These are phyloP conservation scores for Lottia scabra DNA, from an alignment of 2,888 invertebrate genomes.

Conservation along the genomic window DNA sequence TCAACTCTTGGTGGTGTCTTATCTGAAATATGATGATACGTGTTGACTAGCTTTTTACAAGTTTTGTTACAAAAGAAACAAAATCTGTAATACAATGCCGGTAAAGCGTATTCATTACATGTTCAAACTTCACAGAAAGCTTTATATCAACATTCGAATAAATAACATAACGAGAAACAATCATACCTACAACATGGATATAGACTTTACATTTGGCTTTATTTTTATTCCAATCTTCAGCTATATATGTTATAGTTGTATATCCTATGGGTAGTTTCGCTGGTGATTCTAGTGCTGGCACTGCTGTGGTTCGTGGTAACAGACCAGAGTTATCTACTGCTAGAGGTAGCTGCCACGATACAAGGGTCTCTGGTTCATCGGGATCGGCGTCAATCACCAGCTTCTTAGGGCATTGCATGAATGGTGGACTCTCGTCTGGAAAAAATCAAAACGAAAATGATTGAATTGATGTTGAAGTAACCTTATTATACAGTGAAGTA, in stretches of 20 bases:
- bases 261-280: slow-evolving; percentile 75
- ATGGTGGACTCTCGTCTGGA: slow-evolving; percentile 75
- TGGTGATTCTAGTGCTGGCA: slow-evolving; percentile 74
- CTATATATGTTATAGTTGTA: slow-evolving; percentile 75
- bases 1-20: slow-evolving; percentile 74
- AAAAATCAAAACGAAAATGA: background rate
- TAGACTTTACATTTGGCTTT: slow-evolving; percentile 75
- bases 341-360: slow-evolving; percentile 72
- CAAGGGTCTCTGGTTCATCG: slow-evolving; percentile 73
- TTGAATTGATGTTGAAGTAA: background rate
- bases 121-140: too few relatives aligned
- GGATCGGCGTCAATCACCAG: slow-evolving; percentile 70
- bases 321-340: slow-evolving; percentile 75
- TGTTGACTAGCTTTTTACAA: too few relatives aligned
- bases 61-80: too few relatives aligned
- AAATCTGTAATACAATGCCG: too few relatives aligned
- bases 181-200: slow-evolving; percentile 71
- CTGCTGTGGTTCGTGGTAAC: slow-evolving; percentile 73
- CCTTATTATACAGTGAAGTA: background rate
- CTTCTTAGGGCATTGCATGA: slow-evolving; percentile 74
- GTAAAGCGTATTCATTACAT: too few relatives aligned
- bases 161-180: too few relatives aligned
- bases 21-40: slow-evolving; percentile 69
- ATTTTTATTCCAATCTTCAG: slow-evolving; percentile 76
- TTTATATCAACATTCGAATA: too few relatives aligned